Percentiles rank a stretch among this genome's conserved stretches.
phyloP scores from a whole-genome alignment of 2,797 vertebrate genomes.

The Acanthornis magna region DNA sequence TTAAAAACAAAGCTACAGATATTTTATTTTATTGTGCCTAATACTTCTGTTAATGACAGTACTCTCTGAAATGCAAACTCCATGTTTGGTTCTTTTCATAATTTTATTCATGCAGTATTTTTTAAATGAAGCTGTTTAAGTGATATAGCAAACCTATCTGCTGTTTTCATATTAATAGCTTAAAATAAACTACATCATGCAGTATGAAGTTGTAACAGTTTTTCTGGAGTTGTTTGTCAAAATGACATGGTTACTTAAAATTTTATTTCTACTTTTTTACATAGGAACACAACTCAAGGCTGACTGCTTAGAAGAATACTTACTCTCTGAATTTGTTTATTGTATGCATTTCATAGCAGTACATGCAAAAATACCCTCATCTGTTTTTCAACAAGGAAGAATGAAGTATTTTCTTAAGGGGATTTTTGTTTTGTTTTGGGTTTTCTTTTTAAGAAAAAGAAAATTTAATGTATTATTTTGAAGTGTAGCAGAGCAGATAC shows the following conservation, averaged over 20 bases:
- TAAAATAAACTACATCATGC: not conserved
- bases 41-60: not conserved
- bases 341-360: not conserved
- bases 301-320: not conserved
- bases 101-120: not conserved
- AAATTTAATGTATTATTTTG: not conserved
- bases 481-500: not conserved
- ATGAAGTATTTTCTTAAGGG: not conserved
- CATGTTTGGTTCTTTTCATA: not conserved
- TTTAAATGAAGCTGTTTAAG: not conserved
- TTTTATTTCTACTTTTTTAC: not conserved
- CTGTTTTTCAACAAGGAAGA: not conserved
- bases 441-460: not conserved
- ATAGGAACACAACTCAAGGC: not conserved
- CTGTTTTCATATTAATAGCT: not conserved
- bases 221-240: not conserved
- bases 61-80: not conserved
- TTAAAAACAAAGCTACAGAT: not conserved
- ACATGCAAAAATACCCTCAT: not conserved
- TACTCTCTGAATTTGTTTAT: not conserved
- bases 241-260: not conserved
- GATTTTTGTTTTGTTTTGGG: not conserved
- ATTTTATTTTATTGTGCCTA: not conserved
- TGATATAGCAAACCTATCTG: not conserved
- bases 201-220: not conserved